Evolutionary conservation across 1,140 invertebrate species (phyloP), one percentile per base, ranked within the genome.

Genomic region (Diabrotica undecimpunctata): DNA sequence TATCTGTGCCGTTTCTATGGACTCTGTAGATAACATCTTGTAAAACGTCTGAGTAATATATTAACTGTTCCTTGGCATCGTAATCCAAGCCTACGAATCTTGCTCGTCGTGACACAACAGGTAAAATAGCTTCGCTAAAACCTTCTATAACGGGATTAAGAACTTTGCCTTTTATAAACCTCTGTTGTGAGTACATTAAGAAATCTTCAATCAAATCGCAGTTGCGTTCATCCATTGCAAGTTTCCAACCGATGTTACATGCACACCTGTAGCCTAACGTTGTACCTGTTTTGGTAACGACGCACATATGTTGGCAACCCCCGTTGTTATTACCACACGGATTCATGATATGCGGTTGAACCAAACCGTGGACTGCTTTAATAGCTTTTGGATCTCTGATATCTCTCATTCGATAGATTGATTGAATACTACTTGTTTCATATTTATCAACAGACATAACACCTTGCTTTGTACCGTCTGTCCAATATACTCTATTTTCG

Each of bases 71-170:
- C 64, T 89, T 84, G 0, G 93, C 89, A 79, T 98, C 95, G 77
- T 96, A 99, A 77, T 99, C 97, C 13, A 99, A 79, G n/a, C 96
- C 96, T 5, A 99, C 96, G 78, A 98, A 97, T 73, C 96, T 84
- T 0, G 96, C 96, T 35, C 95, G 85, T 52, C 93, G 82, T 0
- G 95, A 96, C 0, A 96, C 94, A 2, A 94, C 91, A 0, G 93
- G 93, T 8, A 93, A 75, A 12, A 99, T 98, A 3, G 96, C 96
- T 78, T 99, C 96, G 68, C 90, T 94, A 73, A 98, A 95, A 0
- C 92, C 92, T 78, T 94, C 89, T 52, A 91, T 88, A 0, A 96
- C 88, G 0, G 95, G 94, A 71, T 97, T 86, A 14, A 97, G 78
- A 0, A 97, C 91, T 78, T 96, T 91, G 14, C 96, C 97, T 76